A percentile compares a stretch with the other conserved stretches of the same genome.
Evolutionary conservation across 2,888 invertebrate genomes (phyloP).

Genomic region (Apeira syringaria): DNA sequence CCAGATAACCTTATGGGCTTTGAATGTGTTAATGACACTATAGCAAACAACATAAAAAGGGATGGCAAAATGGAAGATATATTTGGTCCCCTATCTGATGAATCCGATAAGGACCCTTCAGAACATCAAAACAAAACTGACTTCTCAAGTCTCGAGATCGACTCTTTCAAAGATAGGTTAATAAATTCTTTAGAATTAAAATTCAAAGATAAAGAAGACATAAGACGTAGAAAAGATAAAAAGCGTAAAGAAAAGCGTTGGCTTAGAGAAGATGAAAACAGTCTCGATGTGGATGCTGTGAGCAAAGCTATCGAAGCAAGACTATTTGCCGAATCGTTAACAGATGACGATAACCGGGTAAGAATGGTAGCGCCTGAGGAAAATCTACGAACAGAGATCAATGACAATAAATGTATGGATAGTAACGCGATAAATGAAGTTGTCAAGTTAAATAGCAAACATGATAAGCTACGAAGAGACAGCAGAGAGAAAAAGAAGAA

Average conservation of each 20-base stretch:
- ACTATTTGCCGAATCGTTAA: slow-evolving; percentile 86
- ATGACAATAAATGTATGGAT: slow-evolving; percentile 84
- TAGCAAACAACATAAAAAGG: slow-evolving; percentile 75
- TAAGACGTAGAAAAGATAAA: slow-evolving; percentile 84
- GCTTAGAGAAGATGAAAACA: slow-evolving; percentile 88
- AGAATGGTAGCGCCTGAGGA: slow-evolving; percentile 44
- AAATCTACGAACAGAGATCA: slow-evolving; percentile 36
- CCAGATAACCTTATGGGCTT: slow-evolving; percentile 41
- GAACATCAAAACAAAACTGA: slow-evolving; percentile 47
- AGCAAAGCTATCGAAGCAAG: slow-evolving; percentile 93
- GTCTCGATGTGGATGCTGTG: slow-evolving; percentile 91
- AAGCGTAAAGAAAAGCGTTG: slow-evolving; percentile 86
- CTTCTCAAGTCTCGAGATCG: slow-evolving; percentile 46
- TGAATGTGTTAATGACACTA: slow-evolving; percentile 52
- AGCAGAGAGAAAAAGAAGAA: slow-evolving; percentile 92
- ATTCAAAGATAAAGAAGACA: slow-evolving; percentile 77
- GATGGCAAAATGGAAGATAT: slow-evolving; percentile 95
- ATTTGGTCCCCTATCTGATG: slow-evolving; percentile 93
- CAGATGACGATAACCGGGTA: slow-evolving; percentile 70
- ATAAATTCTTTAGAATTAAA: slow-evolving; percentile 46
- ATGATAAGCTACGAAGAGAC: slow-evolving; percentile 79
- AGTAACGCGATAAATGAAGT: slow-evolving; percentile 43
- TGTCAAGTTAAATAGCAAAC: slow-evolving; percentile 31
- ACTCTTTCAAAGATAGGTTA: slow-evolving; percentile 39
- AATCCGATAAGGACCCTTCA: slow-evolving; percentile 73